Evolutionary conservation across 2,888 invertebrate species (phyloP), one percentile per base, ranked within the genome.

Genomic region (Cantharis rufa): DNA sequence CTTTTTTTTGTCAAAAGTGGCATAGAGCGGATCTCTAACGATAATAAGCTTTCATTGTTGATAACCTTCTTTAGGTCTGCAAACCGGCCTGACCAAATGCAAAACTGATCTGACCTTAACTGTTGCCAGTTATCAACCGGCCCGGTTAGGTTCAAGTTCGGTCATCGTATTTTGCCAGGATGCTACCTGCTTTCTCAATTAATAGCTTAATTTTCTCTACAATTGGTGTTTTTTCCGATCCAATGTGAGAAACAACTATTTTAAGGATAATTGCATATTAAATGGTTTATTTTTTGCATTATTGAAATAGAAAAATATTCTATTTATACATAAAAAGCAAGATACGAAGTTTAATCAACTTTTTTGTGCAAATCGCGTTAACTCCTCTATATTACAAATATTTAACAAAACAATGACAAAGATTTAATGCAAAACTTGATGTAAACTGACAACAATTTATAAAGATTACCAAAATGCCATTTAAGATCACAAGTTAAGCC

Each of bases 371-470:
- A n/a, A 48, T 48, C n/a, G 9, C n/a, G n/a, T n/a, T 48, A 48
- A 48, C 48, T 48, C n/a, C 48, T 48, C 1, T 3, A n/a, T 48
- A 48, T 48, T 48, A 48, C 48, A 48, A 32, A 48, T 48, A 48
- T 48, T 48, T 48, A 48, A 48, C 48, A 48, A 48, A 48, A 48
- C 48, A 48, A 48, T 48, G 48, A 48, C 48, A 48, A 48, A 48
- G 48, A 48, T 48, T 48, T 48, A 48, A 48, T 48, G 48, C 48
- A 66, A 66, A 66, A 66, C 24, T 79, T 81, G 81, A 82, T 82
- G 80, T 81, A 80, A 81, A 78, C 79, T 78, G 80, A 78, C 80
- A 81, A 81, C 81, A 82, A 82, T 82, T 82, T 82, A 80, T 82
- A 79, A 80, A 77, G 82, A 79, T 77, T 78, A 77, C 27, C 24